Conservation (phyloP, 2,888 invertebrate genomes). For the Toxonevra muliebris region DNA sequence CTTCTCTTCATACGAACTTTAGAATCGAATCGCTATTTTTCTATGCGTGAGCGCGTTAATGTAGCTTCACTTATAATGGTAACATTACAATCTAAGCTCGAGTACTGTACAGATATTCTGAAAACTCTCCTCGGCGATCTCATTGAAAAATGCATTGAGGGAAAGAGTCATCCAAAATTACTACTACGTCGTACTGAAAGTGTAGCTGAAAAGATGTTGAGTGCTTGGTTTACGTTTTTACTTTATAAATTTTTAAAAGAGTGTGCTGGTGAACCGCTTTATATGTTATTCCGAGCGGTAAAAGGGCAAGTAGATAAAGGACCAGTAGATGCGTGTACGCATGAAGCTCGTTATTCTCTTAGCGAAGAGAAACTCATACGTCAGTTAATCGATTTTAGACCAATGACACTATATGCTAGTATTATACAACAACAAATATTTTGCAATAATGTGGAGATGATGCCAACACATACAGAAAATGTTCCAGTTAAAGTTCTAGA, state of each 20-base stretch:
- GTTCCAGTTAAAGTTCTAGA: conserved; percentile 96
- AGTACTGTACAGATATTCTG: conserved; percentile 98
- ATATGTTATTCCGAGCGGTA: conserved; percentile 97
- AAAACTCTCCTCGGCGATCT: conserved; percentile 96
- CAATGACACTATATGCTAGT: conserved; percentile 89
- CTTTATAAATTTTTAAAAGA: conserved; percentile 97
- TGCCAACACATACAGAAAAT: conserved; percentile 85
- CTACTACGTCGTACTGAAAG: conserved; percentile 94
- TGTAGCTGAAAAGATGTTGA: conserved; percentile 99
- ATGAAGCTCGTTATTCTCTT: conserved; percentile 97
- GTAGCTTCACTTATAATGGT: conserved; percentile 99
- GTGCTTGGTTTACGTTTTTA: conserved; percentile 99
- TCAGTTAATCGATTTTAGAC: conserved; percentile 96
- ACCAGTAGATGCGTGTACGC: conserved; percentile 96
- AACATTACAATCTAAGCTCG: conserved; percentile 97
- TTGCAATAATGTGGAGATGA: conserved; percentile 78
- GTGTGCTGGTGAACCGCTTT: conserved; percentile 97
- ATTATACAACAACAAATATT: conserved; percentile 92
- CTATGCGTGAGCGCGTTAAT: conserved; percentile 94
- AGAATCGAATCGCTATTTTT: conserved; percentile 93
- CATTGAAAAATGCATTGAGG: conserved; percentile 98
- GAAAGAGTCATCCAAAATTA: conserved; percentile 95
- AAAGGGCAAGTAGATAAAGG: conserved; percentile 99
- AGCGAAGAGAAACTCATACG: conserved; percentile 99
- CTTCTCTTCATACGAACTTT: conserved; percentile 95